Evolutionary conservation across 2,888 invertebrate species (phyloP).

Genomic region (Entomobrya proxima): DNA sequence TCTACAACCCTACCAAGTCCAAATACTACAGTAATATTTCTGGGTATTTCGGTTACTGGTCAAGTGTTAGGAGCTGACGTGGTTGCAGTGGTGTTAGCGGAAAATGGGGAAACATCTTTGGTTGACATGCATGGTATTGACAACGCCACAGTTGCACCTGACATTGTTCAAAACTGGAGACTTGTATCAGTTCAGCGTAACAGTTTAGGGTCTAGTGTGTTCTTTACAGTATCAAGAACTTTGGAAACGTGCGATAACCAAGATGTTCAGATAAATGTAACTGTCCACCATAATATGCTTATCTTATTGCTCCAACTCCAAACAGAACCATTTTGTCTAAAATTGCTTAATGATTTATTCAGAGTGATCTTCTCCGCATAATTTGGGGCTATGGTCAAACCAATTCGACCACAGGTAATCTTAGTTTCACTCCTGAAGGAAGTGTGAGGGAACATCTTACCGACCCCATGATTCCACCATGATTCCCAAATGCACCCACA

Average conservation of each 20-base stretch:
- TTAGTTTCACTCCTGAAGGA: not conserved
- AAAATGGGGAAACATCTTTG: not conserved
- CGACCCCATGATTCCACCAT: not conserved
- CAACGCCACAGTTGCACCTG: not conserved
- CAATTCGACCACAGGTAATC: no score
- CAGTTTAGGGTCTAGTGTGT: not conserved
- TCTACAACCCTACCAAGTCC: not conserved
- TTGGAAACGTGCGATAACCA: slow-evolving; percentile 28
- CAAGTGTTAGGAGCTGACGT: not conserved
- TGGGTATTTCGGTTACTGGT: not conserved
- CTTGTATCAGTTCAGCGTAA: not conserved
- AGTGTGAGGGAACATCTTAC: not conserved
- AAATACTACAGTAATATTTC: no score
- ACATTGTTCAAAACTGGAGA: not conserved
- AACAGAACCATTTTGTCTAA: no score
- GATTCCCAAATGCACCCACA: not conserved
- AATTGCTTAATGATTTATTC: not conserved
- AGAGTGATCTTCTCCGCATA: slow-evolving; percentile 5
- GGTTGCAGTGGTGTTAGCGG: not conserved
- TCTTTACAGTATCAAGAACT: not conserved
- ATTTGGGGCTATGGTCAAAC: slow-evolving; percentile 31
- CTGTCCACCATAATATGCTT: no score
- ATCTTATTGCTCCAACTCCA: no score
- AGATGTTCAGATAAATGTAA: not conserved
- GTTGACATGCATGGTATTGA: slow-evolving; percentile 23